Percentiles rank a stretch among this genome's conserved stretches.
These are phyloP conservation scores for Macaca mulatta DNA, from an alignment of 2,113 vertebrate genomes.

Conservation along the genomic window DNA sequence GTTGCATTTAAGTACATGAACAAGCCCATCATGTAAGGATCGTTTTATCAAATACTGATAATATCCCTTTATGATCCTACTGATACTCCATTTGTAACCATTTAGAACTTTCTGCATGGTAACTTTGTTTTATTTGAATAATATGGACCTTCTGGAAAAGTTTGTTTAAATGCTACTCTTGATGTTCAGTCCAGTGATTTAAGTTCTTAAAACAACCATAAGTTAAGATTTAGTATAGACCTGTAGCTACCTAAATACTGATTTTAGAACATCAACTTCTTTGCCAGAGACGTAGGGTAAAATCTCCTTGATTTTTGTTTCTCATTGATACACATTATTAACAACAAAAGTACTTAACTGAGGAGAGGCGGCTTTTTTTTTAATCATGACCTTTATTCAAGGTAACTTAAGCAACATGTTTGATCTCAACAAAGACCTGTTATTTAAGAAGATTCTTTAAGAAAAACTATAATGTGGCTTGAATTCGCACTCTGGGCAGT, in stretches of 20 bases:
- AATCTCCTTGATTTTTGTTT: not conserved
- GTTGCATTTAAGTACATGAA: not conserved
- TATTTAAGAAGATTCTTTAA: not conserved
- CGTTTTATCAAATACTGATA: not conserved
- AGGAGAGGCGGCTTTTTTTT: not conserved
- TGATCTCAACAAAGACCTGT: not conserved
- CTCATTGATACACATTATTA: not conserved
- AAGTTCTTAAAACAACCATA: not conserved
- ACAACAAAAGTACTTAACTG: not conserved
- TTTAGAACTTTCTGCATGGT: not conserved
- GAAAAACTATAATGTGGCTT: not conserved
- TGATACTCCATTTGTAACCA: not conserved
- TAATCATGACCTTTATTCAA: not conserved
- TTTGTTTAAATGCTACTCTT: not conserved
- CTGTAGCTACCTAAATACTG: not conserved
- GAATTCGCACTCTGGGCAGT: not conserved
- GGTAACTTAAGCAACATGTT: not conserved
- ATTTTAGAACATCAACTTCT: not conserved
- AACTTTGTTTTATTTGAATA: not conserved
- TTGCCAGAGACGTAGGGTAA: not conserved
- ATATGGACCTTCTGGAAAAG: conserved; percentile 8
- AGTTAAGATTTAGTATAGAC: not conserved
- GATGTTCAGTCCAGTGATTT: not conserved
- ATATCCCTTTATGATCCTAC: not conserved
- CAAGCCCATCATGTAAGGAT: not conserved